Evolutionary conservation across 2,888 invertebrate genomes (phyloP).

Genomic region (Epicampocera succincta): DNA sequence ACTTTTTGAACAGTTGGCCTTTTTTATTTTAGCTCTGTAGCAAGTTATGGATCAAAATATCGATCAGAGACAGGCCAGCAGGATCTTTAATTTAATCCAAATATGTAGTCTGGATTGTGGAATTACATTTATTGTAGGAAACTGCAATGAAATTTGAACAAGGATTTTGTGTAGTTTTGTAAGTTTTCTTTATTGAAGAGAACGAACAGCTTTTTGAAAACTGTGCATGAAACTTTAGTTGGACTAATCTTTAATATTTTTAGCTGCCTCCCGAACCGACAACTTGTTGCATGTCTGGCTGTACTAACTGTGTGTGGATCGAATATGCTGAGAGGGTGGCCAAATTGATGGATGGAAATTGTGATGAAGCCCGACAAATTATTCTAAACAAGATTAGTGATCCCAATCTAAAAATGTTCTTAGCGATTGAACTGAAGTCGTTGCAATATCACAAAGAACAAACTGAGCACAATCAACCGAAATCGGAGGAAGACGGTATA

Average conservation of each 20-base stretch:
- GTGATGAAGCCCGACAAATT: conserved; percentile 86
- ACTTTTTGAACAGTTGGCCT: too few species aligned
- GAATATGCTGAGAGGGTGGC: conserved; percentile 91
- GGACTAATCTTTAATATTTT: conserved; percentile 23
- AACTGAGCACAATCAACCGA: background rate
- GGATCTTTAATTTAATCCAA: too few species aligned
- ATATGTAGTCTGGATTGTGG: too few species aligned
- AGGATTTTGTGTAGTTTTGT: too few species aligned
- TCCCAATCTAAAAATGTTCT: conserved; percentile 90
- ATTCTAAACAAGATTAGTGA: conserved; percentile 90
- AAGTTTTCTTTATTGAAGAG: too few species aligned
- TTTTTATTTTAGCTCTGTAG: too few species aligned
- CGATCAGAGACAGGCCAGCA: too few species aligned
- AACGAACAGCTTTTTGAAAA: too few species aligned
- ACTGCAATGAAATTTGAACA: too few species aligned
- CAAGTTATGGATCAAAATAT: too few species aligned
- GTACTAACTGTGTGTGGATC: conserved; percentile 96
- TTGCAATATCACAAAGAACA: conserved; percentile 67
- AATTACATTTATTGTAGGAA: too few species aligned
- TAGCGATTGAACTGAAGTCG: conserved; percentile 88
- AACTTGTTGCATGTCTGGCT: conserved; percentile 95
- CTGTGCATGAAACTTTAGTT: background rate
- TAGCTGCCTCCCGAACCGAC: conserved; percentile 85
- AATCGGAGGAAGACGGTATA: conserved; percentile 8
- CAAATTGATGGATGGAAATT: conserved; percentile 85